Evolutionary conservation across 2,113 vertebrate genomes (phyloP).

Genomic region (Microtus montanus): DNA sequence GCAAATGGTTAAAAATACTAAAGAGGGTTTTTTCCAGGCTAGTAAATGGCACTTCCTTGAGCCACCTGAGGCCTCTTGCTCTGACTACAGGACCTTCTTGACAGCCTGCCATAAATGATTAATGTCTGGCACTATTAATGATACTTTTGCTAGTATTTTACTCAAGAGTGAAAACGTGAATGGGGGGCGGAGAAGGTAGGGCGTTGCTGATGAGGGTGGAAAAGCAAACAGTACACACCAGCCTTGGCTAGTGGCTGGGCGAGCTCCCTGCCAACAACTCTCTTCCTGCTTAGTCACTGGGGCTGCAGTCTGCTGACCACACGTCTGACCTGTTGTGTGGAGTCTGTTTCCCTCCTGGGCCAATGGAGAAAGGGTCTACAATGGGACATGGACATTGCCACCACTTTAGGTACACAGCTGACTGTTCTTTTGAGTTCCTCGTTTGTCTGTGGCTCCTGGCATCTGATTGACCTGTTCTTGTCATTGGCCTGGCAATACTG

Average conservation of each 20-base stretch:
- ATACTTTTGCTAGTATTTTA: slow-evolving; percentile 43
- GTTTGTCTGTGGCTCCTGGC: neutral
- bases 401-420: neutral
- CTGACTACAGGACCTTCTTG: neutral
- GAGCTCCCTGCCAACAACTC: neutral
- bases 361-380: neutral
- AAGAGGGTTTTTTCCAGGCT: neutral
- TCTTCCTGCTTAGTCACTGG: slow-evolving; percentile 53
- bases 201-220: neutral
- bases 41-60: neutral
- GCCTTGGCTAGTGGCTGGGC: neutral
- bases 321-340: neutral
- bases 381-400: rapidly evolving
- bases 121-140: neutral
- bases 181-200: neutral
- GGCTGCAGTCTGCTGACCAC: neutral
- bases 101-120: neutral
- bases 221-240: neutral
- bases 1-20: slow-evolving; percentile 5
- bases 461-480: neutral
- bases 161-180: slow-evolving; percentile 41
- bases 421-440: neutral
- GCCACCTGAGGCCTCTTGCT: neutral
- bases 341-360: neutral
- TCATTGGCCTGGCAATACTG: neutral